These are phyloP conservation scores for Gallinago jamesoni DNA, from an alignment of 2,113 vertebrate genomes.

Conservation along the genomic window DNA sequence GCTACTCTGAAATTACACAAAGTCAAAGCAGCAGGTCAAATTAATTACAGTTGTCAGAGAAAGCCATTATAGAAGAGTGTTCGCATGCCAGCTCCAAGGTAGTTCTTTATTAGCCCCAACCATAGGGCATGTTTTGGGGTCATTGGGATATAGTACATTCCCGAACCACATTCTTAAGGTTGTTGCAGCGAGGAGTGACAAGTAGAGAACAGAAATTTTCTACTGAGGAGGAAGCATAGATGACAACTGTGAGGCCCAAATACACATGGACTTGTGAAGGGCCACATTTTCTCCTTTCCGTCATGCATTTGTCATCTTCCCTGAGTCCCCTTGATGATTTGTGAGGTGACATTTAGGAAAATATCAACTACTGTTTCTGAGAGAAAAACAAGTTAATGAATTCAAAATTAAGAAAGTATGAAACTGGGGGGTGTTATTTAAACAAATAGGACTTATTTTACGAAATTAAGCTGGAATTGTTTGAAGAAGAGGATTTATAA, in stretches of 20 bases:
- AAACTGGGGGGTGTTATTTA: not conserved
- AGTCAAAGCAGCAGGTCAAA: not conserved
- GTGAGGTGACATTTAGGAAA: not conserved
- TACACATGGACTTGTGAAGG: not conserved
- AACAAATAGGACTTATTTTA: not conserved
- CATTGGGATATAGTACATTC: not conserved
- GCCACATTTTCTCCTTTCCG: accelerated
- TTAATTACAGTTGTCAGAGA: not conserved
- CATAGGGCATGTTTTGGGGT: not conserved
- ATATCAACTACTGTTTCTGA: not conserved
- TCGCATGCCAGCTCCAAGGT: not conserved
- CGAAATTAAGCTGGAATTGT: not conserved
- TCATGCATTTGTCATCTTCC: not conserved
- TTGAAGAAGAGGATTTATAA: not conserved
- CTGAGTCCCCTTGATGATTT: not conserved
- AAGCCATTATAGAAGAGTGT: not conserved
- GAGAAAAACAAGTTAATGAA: not conserved
- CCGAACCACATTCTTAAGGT: not conserved
- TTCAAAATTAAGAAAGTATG: not conserved
- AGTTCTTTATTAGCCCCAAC: not conserved
- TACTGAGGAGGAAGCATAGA: not conserved
- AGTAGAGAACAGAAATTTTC: not conserved
- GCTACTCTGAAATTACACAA: not conserved
- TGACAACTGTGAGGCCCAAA: not conserved
- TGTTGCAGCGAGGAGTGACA: not conserved